Base-by-base conservation (phyloP, 2,797 vertebrate genomes). In the Rhabdophis nuchalis region DNA sequence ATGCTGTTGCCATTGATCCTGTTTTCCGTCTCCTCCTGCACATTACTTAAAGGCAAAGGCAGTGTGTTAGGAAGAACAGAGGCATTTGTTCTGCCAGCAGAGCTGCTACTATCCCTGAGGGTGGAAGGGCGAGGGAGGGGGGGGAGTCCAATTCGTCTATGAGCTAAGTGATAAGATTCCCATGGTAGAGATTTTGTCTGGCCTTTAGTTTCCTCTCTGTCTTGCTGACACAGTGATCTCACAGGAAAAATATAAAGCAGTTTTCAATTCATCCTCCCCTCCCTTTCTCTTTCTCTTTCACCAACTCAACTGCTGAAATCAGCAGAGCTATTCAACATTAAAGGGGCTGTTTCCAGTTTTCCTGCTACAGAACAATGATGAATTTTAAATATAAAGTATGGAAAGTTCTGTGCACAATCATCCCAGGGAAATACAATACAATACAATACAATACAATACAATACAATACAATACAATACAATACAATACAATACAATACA, bases 191-290 rank as follows among this genome's bases (percentile, higher is more conserved):
- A 95, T 95, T 95, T 95, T 94, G 91, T 68, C 95, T 95, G 94
- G 88, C 86, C 88, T 94, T 96, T 95, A 85, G n/a, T 88, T 95
- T 90, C 91, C 92, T 94, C 87, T 85, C 92, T 0, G 3, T 95
- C 88, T 90, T 95, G 87, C 95, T 94, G 94, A 96, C 89, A 92
- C 68, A 96, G 92, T 94, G 93, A 96, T 95, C 94, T 97, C 95
- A 95, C 92, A 92, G 32, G 52, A 53, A 95, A 95, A 93, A 95
- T 88, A 50, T 85, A 95, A 94, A 91, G 92, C 82, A 50, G 87
- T 13, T 60, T 88, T 87, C 86, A 87, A 13, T 29, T 87, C 64
- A 56, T n/a, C 32, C n/a, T 36, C 61, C 36, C 18, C 53, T 61
- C 50, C 23, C 68, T 36, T 85, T 60, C 23, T 4, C 14, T 29